Base-by-base conservation (phyloP, 2,797 vertebrate species). In the Pagetopsis macropterus region DNA sequence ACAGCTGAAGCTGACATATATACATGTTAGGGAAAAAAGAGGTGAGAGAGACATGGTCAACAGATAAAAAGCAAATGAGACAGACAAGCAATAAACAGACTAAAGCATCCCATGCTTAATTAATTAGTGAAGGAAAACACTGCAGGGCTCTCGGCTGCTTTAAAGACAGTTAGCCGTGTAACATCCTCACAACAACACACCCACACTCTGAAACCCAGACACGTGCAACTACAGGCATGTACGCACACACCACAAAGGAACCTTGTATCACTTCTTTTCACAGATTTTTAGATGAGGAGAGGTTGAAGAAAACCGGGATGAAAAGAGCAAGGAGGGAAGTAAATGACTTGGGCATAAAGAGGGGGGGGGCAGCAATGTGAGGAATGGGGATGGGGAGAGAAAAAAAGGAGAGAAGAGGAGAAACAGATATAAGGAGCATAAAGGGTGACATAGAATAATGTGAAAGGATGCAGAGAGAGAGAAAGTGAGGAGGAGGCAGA, bases 81-180 rank as follows among this genome's bases (percentile, higher is more conserved):
- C 64, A 80, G 70, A 85, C 59, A 81, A 72, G 79, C 70, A 75
- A 78, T 52, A 79, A 72, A 71, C 71, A 68, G 74, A 84, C 70
- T 65, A 58, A 84, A 84, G 63, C 79, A 81, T 80, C 84, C 75
- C 75, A 87, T 65, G 70, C 86, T 84, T 85, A 84, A 90, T 90
- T 91, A 90, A 90, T 90, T 85, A 86, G 64, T 80, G 79, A 80
- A 83, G 10, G 13, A 85, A 84, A 85, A 78, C 71, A 83, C 82
- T 72, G 80, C 57, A 0, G 73, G 74, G 81, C 82, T 76, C 46
- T 64, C 12, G 46, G 76, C 82, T 82, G 77, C 79, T 72, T 84
- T 72, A 82, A 60, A 84, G 76, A 87, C 75, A 78, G 79, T 85
- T 72, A 72, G 61, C 61, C 31, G 14, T 78, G 75, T 68, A 75